These are phyloP conservation scores for Aricia agestis DNA, from an alignment of 1,140 invertebrate species.

Conservation along the genomic window DNA sequence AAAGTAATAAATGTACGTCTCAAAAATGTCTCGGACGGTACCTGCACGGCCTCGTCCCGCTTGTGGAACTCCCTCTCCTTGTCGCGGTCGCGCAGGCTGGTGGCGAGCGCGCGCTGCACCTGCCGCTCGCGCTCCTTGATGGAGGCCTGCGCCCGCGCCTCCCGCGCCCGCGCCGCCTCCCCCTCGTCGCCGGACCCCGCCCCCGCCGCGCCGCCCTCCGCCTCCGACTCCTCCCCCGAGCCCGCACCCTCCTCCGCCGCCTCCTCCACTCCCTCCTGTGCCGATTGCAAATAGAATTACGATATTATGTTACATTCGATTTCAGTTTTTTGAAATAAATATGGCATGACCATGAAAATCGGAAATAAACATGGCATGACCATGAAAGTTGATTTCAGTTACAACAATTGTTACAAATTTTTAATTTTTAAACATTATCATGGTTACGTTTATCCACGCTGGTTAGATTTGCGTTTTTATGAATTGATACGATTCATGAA, in stretches of 20 bases:
- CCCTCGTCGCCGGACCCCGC: conserved; percentile 74
- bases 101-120: conserved; percentile 92
- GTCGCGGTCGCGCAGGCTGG: conserved; percentile 94
- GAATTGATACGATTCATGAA: no score
- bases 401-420: no score
- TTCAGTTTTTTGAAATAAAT: no score
- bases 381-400: no score
- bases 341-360: no score
- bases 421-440: no score
- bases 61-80: conserved; percentile 98
- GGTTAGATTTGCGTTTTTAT: no score
- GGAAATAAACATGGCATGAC: no score
- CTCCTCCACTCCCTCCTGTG: conserved; percentile 9
- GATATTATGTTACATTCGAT: not conserved
- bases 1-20: no score
- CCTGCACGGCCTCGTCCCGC: conserved; percentile 93
- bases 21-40: no score
- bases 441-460: no score
- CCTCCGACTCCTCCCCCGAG: conserved; percentile 19
- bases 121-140: conserved; percentile 95
- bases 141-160: conserved; percentile 91
- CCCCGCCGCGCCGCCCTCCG: conserved; percentile 23
- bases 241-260: conserved; percentile 22
- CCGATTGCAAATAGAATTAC: not conserved
- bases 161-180: conserved; percentile 84